These are phyloP conservation scores for Spongilla lacustris DNA, from an alignment of 37 sponge, comb jelly and placozoan species.

Conservation along the genomic window DNA sequence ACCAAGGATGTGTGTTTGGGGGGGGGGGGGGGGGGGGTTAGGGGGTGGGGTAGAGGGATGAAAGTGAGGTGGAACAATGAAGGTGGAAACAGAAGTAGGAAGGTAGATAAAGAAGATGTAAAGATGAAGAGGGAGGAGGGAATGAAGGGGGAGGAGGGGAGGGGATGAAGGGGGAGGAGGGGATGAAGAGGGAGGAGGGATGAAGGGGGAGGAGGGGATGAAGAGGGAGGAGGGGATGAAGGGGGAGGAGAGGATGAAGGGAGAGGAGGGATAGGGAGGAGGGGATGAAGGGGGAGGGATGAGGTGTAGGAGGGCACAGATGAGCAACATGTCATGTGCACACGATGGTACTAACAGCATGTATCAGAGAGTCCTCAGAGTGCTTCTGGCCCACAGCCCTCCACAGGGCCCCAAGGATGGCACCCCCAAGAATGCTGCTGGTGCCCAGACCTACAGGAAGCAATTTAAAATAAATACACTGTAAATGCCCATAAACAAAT, in stretches of 20 bases:
- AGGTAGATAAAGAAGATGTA: not conserved
- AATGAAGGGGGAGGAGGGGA: too few species aligned
- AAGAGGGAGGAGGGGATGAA: not conserved
- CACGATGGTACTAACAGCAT: slow-evolving; percentile 56
- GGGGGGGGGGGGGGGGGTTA: not conserved
- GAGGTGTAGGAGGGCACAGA: not conserved
- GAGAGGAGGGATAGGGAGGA: not conserved
- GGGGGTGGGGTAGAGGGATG: not conserved
- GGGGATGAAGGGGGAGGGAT: not conserved
- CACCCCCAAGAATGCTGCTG: slow-evolving; percentile 83
- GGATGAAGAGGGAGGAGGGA: not conserved
- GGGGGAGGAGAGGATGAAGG: slow-evolving; percentile 1
- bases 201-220: not conserved
- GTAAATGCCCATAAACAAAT: too few species aligned
- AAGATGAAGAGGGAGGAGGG: too few species aligned
- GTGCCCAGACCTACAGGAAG: slow-evolving; percentile 72
- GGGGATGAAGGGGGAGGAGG: not conserved
- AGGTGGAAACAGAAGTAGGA: too few species aligned
- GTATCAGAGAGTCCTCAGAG: slow-evolving; percentile 66
- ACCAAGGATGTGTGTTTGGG: too few species aligned
- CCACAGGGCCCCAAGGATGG: slow-evolving; percentile 76
- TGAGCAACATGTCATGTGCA: not conserved
- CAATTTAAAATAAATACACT: not conserved
- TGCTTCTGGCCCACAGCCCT: slow-evolving; percentile 49
- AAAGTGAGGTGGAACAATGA: too few species aligned